A percentile compares a stretch with the other conserved stretches of the same genome.
Conservation (phyloP, 2,888 invertebrate species). For the Ischnura elegans region DNA sequence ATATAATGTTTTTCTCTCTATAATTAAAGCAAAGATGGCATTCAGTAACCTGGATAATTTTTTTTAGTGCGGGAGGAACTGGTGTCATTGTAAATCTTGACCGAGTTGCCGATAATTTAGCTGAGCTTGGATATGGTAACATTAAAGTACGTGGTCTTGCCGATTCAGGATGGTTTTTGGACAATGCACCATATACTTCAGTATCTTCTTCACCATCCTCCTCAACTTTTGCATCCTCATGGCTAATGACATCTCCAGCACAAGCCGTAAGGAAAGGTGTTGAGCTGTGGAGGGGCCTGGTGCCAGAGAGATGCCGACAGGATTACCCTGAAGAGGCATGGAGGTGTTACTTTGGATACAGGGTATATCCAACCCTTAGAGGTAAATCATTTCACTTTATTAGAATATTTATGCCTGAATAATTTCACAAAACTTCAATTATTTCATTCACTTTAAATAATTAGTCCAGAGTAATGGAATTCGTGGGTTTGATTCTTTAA, state of each 20-base stretch:
- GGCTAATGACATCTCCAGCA: constrained; percentile 80
- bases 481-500: too few relatives aligned
- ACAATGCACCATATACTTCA: constrained; percentile 86
- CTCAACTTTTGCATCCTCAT: constrained; percentile 76
- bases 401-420: too few relatives aligned
- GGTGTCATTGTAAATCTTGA: constrained; percentile 97
- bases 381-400: constrained; percentile 79
- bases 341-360: constrained; percentile 95
- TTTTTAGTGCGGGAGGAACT: constrained; percentile 92
- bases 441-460: too few relatives aligned
- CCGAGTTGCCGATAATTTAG: constrained; percentile 86
- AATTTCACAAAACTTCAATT: too few relatives aligned
- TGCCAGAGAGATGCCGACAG: constrained; percentile 88
- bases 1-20: background rate
- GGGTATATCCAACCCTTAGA: constrained; percentile 90
- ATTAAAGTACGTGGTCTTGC: constrained; percentile 87
- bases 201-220: constrained; percentile 79
- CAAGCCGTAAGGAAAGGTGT: constrained; percentile 87
- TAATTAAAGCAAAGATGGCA: background rate
- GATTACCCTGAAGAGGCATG: constrained; percentile 88
- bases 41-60: background rate
- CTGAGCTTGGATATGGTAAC: constrained; percentile 78
- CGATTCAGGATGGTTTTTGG: constrained; percentile 97
- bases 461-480: too few relatives aligned
- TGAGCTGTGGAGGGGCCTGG: constrained; percentile 88